Conservation (phyloP, 1,140 invertebrate genomes). For the Berghia stephanieae region DNA sequence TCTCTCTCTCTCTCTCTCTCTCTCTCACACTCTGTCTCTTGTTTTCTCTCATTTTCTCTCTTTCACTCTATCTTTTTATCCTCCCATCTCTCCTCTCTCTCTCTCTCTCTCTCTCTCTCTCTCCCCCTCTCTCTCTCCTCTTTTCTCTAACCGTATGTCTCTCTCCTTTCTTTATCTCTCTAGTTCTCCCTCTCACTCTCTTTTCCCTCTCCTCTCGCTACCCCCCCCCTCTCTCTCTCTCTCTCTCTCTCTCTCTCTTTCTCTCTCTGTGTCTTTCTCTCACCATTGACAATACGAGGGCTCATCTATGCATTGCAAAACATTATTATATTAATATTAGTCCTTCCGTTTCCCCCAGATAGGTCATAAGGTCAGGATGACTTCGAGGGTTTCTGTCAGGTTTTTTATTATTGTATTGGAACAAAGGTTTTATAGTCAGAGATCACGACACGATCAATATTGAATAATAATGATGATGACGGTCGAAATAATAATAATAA, state of each 20-base stretch:
- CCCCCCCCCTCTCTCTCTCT: not conserved
- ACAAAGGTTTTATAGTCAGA: not conserved
- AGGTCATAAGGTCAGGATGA: not conserved
- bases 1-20: not conserved
- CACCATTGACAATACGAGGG: not conserved
- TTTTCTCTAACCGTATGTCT: not conserved
- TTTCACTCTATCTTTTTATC: no score
- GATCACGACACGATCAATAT: not conserved
- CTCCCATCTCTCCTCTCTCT: not conserved
- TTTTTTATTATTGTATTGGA: not conserved
- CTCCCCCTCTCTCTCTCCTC: not conserved
- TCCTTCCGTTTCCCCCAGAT: not conserved
- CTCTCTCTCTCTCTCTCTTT: constrained; percentile 1
- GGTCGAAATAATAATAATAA: not conserved
- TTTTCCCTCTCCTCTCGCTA: not conserved
- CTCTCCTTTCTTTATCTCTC: not conserved
- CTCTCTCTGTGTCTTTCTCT: not conserved
- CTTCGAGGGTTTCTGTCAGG: not conserved
- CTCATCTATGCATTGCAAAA: not conserved
- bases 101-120: not conserved
- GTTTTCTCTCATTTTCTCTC: no score
- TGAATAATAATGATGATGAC: not conserved
- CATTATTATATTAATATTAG: not conserved
- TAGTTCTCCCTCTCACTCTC: not conserved
- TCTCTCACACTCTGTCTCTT: not conserved